A percentile compares a stretch with the other conserved stretches of the same genome.
phyloP scores from a whole-genome alignment of 2,797 vertebrate genomes.

The Scolopax rusticola region DNA sequence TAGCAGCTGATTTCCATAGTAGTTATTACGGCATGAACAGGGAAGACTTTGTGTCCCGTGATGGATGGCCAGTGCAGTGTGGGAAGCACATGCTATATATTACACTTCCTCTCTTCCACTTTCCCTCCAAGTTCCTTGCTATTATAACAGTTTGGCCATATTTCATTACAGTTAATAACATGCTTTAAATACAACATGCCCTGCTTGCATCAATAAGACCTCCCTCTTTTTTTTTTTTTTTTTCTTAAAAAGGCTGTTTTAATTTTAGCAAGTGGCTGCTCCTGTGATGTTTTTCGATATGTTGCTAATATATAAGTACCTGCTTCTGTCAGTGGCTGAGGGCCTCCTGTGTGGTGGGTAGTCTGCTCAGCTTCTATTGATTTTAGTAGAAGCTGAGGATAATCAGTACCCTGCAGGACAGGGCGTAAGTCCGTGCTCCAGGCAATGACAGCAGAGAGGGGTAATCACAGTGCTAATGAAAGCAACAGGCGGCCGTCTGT shows the following conservation, averaged over 20 bases:
- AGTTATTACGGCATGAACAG: background rate
- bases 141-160: background rate
- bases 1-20: background rate
- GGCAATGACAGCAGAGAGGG: conserved; percentile 9
- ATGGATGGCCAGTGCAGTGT: rapidly evolving
- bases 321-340: background rate
- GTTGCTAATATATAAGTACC: conserved; percentile 18
- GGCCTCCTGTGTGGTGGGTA: background rate
- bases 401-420: conserved; percentile 60
- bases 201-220: background rate
- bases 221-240: background rate
- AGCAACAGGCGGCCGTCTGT: conserved; percentile 24
- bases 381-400: conserved; percentile 1
- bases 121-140: background rate
- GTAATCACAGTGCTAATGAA: conserved; percentile 42
- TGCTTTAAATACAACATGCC: background rate
- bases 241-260: background rate
- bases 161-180: background rate
- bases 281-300: conserved; percentile 48
- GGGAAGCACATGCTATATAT: background rate
- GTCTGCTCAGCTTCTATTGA: background rate
- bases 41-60: background rate
- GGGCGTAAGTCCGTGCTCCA: background rate
- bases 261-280: conserved; percentile 22
- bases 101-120: background rate